Percentiles rank a stretch among this genome's conserved stretches.
Evolutionary conservation across 2,797 vertebrate species (phyloP).

Genomic region (Rhyacichthys aspro): DNA sequence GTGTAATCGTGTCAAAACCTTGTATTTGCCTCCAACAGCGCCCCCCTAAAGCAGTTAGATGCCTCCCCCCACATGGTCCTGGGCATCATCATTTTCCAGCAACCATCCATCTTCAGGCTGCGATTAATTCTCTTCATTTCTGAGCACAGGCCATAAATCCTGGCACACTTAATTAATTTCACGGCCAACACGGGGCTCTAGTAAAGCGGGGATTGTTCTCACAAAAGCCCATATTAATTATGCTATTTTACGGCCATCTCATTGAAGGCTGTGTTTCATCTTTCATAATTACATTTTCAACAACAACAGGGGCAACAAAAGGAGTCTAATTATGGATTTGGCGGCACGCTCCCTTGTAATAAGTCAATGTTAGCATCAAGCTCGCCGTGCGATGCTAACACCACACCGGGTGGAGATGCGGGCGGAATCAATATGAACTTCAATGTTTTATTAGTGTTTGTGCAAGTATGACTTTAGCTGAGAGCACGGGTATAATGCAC

Average conservation of each 20-base stretch:
- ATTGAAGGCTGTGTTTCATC: constrained; percentile 99
- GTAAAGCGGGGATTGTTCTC: constrained; percentile 99
- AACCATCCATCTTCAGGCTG: constrained; percentile 98
- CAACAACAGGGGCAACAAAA: constrained; percentile 86
- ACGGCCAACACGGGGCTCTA: constrained; percentile 92
- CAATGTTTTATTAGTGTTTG: constrained; percentile 69
- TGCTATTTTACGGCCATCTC: constrained; percentile 99
- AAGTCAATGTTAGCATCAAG: constrained; percentile 75
- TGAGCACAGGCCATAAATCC: constrained; percentile 98
- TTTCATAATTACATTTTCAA: constrained; percentile 99
- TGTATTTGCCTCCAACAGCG: constrained; percentile 65
- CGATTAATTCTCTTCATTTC: constrained; percentile 98
- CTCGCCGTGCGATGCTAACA: constrained; percentile 33
- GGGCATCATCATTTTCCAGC: constrained; percentile 96
- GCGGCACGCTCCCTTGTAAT: constrained; percentile 72
- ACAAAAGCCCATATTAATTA: constrained; percentile 99
- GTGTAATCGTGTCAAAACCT: constrained; percentile 83
- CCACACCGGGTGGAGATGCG: constrained; percentile 18
- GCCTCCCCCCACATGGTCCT: constrained; percentile 85
- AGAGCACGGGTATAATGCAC: constrained; percentile 54
- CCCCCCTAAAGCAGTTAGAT: constrained; percentile 93
- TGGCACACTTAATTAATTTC: constrained; percentile 99
- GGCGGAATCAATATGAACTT: constrained; percentile 60
- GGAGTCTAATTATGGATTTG: constrained; percentile 94
- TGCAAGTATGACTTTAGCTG: constrained; percentile 73